Conservation (phyloP, 2,797 vertebrate genomes). For the Oreochromis grahami region DNA sequence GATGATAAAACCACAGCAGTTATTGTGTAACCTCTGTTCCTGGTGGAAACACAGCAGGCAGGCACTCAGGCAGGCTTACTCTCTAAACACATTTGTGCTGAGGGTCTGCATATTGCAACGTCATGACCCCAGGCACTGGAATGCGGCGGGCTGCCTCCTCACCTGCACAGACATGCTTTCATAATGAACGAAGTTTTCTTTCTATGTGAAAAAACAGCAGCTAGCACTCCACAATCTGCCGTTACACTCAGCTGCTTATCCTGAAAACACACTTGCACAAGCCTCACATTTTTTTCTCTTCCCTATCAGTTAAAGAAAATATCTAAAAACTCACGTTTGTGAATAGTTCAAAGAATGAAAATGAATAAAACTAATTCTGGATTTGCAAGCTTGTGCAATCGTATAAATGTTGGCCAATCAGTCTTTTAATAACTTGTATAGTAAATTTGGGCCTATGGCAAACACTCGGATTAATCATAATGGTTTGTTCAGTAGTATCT, state of each 20-base stretch:
- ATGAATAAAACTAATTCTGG: accelerated
- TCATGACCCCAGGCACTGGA: constrained; percentile 59
- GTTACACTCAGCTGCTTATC: background rate
- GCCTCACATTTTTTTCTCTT: background rate
- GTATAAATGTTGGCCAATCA: background rate
- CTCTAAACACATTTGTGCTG: background rate
- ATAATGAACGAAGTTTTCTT: constrained; percentile 33
- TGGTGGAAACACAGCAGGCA: constrained; percentile 3
- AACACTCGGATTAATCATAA: background rate
- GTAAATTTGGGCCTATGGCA: background rate
- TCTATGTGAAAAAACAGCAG: background rate
- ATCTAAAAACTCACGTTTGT: background rate
- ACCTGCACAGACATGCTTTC: constrained; percentile 73
- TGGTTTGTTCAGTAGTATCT: background rate
- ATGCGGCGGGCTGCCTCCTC: constrained; percentile 54
- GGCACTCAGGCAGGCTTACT: background rate
- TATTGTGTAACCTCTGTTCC: background rate
- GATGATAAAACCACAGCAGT: background rate
- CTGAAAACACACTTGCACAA: background rate
- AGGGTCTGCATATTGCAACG: constrained; percentile 39
- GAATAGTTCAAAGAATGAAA: background rate
- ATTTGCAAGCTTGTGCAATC: background rate
- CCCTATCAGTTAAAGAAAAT: accelerated
- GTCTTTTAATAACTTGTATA: background rate
- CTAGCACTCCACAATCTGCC: background rate